Conservation (phyloP, 2,797 vertebrate genomes). For the Diceros bicornis region DNA sequence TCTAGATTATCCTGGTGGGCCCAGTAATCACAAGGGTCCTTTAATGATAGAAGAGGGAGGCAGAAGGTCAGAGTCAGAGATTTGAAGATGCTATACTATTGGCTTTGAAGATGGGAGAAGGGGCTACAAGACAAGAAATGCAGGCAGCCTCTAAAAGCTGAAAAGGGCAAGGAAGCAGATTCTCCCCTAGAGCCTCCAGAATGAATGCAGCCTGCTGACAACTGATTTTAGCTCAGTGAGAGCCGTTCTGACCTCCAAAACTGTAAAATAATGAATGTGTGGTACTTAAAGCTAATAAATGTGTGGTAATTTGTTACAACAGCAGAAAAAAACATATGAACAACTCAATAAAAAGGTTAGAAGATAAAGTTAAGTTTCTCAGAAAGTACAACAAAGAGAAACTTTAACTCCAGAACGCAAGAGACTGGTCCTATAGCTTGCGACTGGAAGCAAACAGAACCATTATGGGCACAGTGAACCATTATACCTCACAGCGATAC, state of each 20-base stretch:
- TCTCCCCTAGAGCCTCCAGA: neutral
- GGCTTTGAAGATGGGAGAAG: neutral
- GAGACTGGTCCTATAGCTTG: neutral
- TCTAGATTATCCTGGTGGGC: neutral
- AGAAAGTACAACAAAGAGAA: neutral
- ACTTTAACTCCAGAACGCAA: neutral
- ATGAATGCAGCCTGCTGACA: neutral
- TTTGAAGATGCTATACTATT: neutral
- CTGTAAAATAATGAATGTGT: neutral
- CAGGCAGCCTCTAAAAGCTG: neutral
- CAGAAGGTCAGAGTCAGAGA: neutral
- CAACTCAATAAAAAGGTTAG: neutral
- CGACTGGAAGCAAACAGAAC: neutral
- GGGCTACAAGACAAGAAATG: neutral
- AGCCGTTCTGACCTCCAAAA: neutral
- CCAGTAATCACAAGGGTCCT: neutral
- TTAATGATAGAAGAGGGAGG: neutral
- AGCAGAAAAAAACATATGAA: neutral
- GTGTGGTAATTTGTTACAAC: neutral
- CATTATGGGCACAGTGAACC: neutral
- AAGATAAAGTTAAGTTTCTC: neutral
- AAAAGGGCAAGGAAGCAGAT: neutral
- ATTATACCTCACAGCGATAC: neutral
- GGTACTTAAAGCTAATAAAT: neutral
- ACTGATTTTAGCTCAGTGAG: neutral